phyloP scores from a whole-genome alignment of 1,140 invertebrate species.

The Danaus plexippus region DNA sequence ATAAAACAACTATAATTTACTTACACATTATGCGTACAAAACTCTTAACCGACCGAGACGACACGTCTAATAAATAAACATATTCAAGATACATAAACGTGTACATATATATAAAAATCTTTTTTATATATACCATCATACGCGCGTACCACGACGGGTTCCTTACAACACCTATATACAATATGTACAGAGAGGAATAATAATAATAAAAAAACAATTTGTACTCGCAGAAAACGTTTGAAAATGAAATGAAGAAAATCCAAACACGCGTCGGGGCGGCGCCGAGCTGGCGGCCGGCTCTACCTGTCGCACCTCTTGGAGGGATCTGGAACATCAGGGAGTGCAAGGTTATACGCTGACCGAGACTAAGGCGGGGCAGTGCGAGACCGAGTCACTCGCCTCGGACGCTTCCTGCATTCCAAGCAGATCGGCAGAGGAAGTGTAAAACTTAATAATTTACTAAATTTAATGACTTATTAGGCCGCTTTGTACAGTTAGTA shows the following conservation, averaged over 20 bases:
- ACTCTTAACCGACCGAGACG: constrained; percentile 34
- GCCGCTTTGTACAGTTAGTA: too few relatives aligned
- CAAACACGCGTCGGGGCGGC: constrained; percentile 41
- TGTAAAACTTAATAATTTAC: too few relatives aligned
- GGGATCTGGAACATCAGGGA: constrained; percentile 15
- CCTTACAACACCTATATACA: constrained; percentile 53
- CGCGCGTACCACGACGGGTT: constrained; percentile 26
- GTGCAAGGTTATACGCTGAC: constrained; percentile 6
- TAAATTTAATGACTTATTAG: too few relatives aligned
- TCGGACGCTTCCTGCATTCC: too few relatives aligned
- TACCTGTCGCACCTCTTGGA: constrained; percentile 50
- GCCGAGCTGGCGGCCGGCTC: constrained; percentile 16
- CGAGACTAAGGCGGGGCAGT: background rate
- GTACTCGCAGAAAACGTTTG: constrained; percentile 66
- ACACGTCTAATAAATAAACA: constrained; percentile 35
- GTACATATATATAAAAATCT: constrained; percentile 64
- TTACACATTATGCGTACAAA: constrained; percentile 68
- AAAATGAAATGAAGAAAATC: constrained; percentile 44
- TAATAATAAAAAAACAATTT: constrained; percentile 52
- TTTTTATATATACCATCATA: constrained; percentile 47
- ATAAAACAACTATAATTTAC: constrained; percentile 68
- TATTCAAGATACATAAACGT: constrained; percentile 58
- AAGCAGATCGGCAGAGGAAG: too few relatives aligned
- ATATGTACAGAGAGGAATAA: constrained; percentile 67
- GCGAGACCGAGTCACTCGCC: too few relatives aligned